A percentile compares a stretch with the other conserved stretches of the same genome.
Conservation (phyloP, 2,888 invertebrate genomes). For the Polydrusus cervinus region DNA sequence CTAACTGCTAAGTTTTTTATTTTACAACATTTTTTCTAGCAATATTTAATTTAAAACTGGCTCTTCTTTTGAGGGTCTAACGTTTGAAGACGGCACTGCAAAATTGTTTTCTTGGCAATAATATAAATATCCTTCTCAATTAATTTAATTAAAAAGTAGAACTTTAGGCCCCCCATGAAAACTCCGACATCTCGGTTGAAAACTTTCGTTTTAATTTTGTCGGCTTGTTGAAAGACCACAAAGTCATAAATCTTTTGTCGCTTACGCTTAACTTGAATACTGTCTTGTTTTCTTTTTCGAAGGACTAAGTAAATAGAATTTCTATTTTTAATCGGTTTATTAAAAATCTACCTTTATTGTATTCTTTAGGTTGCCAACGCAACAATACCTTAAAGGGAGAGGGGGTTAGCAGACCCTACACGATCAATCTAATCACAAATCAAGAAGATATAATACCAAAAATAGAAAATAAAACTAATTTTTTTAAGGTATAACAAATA, state of each 20-base stretch:
- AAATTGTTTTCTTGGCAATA: conserved; percentile 29
- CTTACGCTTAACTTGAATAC: conserved; percentile 24
- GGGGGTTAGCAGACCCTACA: too few relatives aligned
- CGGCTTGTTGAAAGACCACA: conserved; percentile 32
- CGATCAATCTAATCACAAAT: too few relatives aligned
- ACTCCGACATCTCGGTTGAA: conserved; percentile 24
- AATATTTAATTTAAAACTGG: conserved; percentile 4
- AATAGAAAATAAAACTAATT: too few relatives aligned
- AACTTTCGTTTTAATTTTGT: conserved; percentile 34
- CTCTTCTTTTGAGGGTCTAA: background rate
- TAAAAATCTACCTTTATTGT: conserved; percentile 16
- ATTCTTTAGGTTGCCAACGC: background rate
- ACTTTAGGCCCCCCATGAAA: conserved; percentile 23
- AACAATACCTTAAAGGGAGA: too few relatives aligned
- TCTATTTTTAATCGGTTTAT: conserved; percentile 30
- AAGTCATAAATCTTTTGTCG: conserved; percentile 35
- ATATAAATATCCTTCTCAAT: conserved; percentile 35
- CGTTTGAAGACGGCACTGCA: conserved; percentile 15
- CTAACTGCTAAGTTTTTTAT: background rate
- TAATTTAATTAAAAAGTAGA: conserved; percentile 36
- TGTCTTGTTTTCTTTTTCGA: conserved; percentile 25
- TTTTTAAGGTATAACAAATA: too few relatives aligned
- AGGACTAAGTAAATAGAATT: conserved; percentile 26
- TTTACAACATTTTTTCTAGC: background rate
- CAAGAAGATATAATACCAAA: too few relatives aligned